Percentiles rank a stretch among this genome's conserved stretches.
Conservation (phyloP, 2,113 vertebrate genomes). For the Perca flavescens region DNA sequence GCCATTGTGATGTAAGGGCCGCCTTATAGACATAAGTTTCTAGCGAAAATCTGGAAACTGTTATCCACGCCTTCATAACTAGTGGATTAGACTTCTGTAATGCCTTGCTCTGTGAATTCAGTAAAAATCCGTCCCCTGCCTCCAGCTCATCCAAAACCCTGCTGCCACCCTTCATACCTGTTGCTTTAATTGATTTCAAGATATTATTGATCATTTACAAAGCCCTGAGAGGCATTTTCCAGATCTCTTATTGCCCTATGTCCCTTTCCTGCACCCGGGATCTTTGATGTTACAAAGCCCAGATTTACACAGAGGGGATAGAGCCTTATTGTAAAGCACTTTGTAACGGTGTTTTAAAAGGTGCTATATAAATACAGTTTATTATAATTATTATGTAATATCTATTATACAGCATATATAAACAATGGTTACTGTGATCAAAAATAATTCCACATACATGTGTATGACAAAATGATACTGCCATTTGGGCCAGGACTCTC, state of each 20-base stretch:
- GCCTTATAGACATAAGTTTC: background rate
- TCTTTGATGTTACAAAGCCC: background rate
- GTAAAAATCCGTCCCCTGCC: background rate
- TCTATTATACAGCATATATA: background rate
- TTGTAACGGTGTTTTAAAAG: too few relatives aligned
- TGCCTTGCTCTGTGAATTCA: background rate
- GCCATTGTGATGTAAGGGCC: too few relatives aligned
- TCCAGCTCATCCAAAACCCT: background rate
- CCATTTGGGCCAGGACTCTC: background rate
- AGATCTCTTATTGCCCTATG: background rate
- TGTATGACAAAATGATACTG: background rate
- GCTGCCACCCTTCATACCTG: too few relatives aligned
- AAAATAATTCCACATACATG: background rate
- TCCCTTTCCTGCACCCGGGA: background rate
- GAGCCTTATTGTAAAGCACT: background rate
- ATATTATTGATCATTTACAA: too few relatives aligned
- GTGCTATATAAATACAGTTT: too few relatives aligned
- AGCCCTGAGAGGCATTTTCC: background rate
- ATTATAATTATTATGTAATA: too few relatives aligned
- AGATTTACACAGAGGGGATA: background rate
- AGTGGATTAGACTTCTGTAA: background rate
- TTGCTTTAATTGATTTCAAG: too few relatives aligned
- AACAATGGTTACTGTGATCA: background rate
- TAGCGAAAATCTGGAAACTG: background rate
- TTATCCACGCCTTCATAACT: background rate